phyloP scores from a whole-genome alignment of 2,797 vertebrate species.

The Stomatorhinus walkeri region DNA sequence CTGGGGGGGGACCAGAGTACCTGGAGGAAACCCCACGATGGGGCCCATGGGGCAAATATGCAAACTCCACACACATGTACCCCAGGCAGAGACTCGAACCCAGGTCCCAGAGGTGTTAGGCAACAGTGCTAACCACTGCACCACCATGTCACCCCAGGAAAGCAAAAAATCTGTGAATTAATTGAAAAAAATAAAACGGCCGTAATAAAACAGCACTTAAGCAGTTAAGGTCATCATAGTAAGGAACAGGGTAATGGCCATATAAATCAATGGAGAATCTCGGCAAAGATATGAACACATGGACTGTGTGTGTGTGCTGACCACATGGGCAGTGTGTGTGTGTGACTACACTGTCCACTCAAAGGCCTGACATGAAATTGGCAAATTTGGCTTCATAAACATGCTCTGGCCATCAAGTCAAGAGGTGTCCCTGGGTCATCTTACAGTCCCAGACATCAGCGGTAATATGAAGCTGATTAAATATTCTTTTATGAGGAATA shows the following conservation, averaged over 20 bases:
- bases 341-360: background rate
- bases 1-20: too few relatives aligned
- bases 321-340: background rate
- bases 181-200: background rate
- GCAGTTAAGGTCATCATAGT: background rate
- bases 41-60: too few relatives aligned
- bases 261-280: background rate
- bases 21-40: too few relatives aligned
- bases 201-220: background rate
- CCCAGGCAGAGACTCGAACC: too few relatives aligned
- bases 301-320: background rate
- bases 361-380: background rate
- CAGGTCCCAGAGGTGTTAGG: too few relatives aligned
- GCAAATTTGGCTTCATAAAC: background rate
- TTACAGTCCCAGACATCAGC: background rate
- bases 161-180: background rate
- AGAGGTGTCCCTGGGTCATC: background rate
- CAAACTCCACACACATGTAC: too few relatives aligned
- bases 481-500: background rate
- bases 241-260: background rate
- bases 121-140: too few relatives aligned
- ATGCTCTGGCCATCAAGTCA: background rate
- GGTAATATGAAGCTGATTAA: background rate
- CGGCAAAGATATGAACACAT: background rate
- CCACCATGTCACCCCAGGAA: too few relatives aligned